Conservation (phyloP, 2,888 invertebrate species). For the Lamellibrachia satsuma region DNA sequence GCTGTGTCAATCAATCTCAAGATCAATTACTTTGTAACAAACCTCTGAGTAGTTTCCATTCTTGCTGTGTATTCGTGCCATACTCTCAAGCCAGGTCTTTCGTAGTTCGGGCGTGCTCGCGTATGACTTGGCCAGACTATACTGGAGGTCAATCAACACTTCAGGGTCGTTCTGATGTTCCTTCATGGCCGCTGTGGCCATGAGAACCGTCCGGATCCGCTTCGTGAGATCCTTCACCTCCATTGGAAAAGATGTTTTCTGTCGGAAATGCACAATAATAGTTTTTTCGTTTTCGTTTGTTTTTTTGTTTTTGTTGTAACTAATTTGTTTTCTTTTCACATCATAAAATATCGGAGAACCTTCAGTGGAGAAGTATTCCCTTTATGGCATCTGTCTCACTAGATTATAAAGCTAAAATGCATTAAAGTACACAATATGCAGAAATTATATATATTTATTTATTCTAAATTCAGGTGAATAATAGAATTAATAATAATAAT, state of each 20-base stretch:
- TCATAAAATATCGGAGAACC: neutral
- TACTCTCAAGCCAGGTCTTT: conserved; percentile 94
- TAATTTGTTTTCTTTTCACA: neutral
- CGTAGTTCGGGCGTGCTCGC: conserved; percentile 93
- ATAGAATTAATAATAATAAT: neutral
- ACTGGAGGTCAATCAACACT: conserved; percentile 88
- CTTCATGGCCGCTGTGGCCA: conserved; percentile 92
- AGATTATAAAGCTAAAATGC: no score
- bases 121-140: conserved; percentile 86
- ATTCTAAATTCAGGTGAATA: neutral
- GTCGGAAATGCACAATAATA: conserved; percentile 31
- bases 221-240: conserved; percentile 94
- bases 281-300: neutral
- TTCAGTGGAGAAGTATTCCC: no score
- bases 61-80: conserved; percentile 84
- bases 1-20: neutral
- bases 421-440: neutral
- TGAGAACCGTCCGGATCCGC: conserved; percentile 90
- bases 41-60: conserved; percentile 90
- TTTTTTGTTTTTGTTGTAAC: neutral
- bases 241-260: conserved; percentile 77
- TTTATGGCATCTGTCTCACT: no score
- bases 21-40: conserved; percentile 28
- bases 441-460: neutral
- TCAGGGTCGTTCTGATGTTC: conserved; percentile 91